These are phyloP conservation scores for Siniperca obscura DNA, from an alignment of 2,797 vertebrate genomes.

Conservation along the genomic window DNA sequence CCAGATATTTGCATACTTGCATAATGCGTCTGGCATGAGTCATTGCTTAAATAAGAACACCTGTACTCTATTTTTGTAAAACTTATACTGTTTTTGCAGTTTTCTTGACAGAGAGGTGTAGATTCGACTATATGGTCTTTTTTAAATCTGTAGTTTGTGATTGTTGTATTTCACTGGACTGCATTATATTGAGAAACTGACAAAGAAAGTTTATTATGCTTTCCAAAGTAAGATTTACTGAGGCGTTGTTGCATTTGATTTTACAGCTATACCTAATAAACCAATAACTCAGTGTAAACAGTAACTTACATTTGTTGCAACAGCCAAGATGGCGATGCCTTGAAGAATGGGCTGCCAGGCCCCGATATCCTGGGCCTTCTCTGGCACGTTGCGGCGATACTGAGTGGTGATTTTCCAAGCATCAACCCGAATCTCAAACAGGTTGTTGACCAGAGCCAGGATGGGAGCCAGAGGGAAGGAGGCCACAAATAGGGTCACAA, in stretches of 20 bases:
- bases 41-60: too few species aligned
- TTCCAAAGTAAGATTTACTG: not conserved
- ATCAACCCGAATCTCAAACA: constrained; percentile 93
- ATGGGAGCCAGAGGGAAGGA: constrained; percentile 95
- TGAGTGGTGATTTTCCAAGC: constrained; percentile 96
- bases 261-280: too few species aligned
- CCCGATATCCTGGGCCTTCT: constrained; percentile 93
- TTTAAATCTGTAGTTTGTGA: not conserved
- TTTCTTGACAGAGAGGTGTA: not conserved
- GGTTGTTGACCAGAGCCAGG: constrained; percentile 94
- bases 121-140: not conserved
- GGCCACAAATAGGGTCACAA: constrained; percentile 95
- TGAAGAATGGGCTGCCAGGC: constrained; percentile 97
- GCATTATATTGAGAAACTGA: not conserved
- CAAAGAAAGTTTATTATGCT: not conserved
- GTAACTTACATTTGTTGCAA: constrained; percentile 91
- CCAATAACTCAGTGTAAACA: not conserved
- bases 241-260: not conserved
- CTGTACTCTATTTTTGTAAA: too few species aligned
- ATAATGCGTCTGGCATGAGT: too few species aligned
- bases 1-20: too few species aligned
- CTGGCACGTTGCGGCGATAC: constrained; percentile 89
- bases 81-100: too few species aligned
- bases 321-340: constrained; percentile 92
- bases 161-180: not conserved